Conservation (phyloP, 2,888 invertebrate genomes). For the Callyntrura sp. region DNA sequence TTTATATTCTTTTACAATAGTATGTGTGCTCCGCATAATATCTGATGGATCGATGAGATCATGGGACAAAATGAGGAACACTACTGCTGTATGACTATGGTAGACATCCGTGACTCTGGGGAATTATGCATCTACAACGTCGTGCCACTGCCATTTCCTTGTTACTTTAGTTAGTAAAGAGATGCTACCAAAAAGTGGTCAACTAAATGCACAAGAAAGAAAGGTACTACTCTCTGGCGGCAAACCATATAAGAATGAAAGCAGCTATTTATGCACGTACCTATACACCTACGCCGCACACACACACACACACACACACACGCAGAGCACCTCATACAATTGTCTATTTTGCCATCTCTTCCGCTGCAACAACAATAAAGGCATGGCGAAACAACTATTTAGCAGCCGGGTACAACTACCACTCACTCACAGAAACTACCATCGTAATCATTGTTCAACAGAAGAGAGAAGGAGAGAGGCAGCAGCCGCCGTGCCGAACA, state of each 20-base stretch:
- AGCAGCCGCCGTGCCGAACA: too few relatives aligned
- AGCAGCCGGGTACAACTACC: too few relatives aligned
- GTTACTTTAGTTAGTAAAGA: too few relatives aligned
- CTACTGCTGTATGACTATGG: too few relatives aligned
- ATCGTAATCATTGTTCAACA: background rate
- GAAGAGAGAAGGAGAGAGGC: too few relatives aligned
- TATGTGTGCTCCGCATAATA: too few relatives aligned
- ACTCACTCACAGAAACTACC: too few relatives aligned
- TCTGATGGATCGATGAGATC: constrained; percentile 69
- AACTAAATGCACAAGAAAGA: background rate
- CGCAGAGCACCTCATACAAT: background rate
- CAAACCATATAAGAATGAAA: too few relatives aligned
- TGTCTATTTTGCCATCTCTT: background rate
- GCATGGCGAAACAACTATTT: background rate
- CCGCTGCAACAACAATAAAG: constrained; percentile 22
- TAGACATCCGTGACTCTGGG: constrained; percentile 63
- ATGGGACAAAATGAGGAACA: constrained; percentile 59
- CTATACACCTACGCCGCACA: background rate
- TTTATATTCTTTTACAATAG: too few relatives aligned
- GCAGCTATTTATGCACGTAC: too few relatives aligned
- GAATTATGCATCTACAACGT: constrained; percentile 73
- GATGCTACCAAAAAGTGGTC: background rate
- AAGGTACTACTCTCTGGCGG: too few relatives aligned
- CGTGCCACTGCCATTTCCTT: constrained; percentile 69
- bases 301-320: background rate